Evolutionary conservation across 2,888 invertebrate species (phyloP).

Genomic region (Drosophila emarginata): DNA sequence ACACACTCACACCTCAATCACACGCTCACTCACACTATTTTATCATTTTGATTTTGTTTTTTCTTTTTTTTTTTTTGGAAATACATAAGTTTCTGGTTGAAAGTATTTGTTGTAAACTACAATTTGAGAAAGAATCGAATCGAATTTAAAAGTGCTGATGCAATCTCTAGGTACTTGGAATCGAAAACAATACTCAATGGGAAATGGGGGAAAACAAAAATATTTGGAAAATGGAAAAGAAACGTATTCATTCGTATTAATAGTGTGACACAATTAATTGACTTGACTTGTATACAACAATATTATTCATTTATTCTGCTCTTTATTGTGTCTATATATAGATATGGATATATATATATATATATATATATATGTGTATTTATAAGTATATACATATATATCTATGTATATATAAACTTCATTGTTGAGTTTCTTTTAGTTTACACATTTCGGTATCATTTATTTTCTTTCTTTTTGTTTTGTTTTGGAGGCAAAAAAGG

Average conservation of each 20-base stretch:
- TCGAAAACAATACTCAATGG: not conserved
- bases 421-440: constrained; percentile 50
- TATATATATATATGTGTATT: constrained; percentile 31
- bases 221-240: not conserved
- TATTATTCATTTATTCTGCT: constrained; percentile 24
- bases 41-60: not conserved
- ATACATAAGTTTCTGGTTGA: constrained; percentile 1
- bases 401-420: constrained; percentile 57
- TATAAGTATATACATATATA: constrained; percentile 33
- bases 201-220: not conserved
- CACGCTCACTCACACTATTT: constrained; percentile 4
- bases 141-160: constrained; percentile 4
- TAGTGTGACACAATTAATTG: constrained; percentile 49
- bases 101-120: not conserved
- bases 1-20: not conserved
- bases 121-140: constrained; percentile 6
- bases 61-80: constrained; percentile 12
- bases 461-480: constrained; percentile 41
- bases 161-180: not conserved
- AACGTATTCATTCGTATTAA: not conserved
- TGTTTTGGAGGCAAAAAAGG: constrained; percentile 77
- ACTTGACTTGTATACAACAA: constrained; percentile 59
- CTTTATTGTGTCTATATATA: constrained; percentile 35
- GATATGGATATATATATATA: constrained; percentile 19
- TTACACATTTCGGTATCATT: constrained; percentile 32